Percentiles rank a stretch among this genome's conserved stretches.
Conservation (phyloP, 2,797 vertebrate species). For the Alectoris magna region DNA sequence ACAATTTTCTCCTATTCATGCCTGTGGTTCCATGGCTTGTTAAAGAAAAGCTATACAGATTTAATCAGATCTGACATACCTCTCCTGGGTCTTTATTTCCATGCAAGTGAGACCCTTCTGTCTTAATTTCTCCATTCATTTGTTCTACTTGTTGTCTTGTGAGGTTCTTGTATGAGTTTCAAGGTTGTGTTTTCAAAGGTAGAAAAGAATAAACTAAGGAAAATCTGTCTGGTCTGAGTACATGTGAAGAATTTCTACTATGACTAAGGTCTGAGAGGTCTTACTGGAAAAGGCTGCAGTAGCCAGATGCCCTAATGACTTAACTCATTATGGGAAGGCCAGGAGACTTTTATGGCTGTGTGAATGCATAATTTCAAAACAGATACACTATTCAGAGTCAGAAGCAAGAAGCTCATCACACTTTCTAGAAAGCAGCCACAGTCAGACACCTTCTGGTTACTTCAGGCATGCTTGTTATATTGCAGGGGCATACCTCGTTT, state of each 20-base stretch:
- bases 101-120: not conserved
- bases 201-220: not conserved
- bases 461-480: not conserved
- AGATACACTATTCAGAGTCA: not conserved
- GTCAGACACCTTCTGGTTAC: not conserved
- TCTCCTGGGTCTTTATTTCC: not conserved
- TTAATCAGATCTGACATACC: not conserved
- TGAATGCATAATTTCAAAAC: not conserved
- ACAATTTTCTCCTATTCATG: not conserved
- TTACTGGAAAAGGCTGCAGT: not conserved
- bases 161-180: not conserved
- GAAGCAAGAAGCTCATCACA: not conserved
- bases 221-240: not conserved
- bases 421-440: not conserved
- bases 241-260: not conserved
- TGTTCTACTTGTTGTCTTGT: rapidly evolving
- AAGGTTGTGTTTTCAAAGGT: not conserved
- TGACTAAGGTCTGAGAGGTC: not conserved
- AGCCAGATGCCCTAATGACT: not conserved
- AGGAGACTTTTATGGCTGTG: not conserved
- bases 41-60: not conserved
- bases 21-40: not conserved
- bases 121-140: not conserved
- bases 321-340: not conserved
- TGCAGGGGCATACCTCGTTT: not conserved